Base-by-base conservation (phyloP, 2,113 vertebrate genomes). In the Dicerorhinus sumatrensis region DNA sequence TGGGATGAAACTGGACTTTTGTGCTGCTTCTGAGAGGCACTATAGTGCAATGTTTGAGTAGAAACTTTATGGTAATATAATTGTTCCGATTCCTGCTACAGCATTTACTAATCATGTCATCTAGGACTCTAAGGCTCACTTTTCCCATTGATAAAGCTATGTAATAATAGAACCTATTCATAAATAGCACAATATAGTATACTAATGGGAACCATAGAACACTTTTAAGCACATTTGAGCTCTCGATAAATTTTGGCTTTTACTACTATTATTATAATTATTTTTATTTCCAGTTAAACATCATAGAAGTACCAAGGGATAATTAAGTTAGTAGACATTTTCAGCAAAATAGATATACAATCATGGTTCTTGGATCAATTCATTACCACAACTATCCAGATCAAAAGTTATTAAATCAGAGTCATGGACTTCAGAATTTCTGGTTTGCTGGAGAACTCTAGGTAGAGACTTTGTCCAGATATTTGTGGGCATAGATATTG, bases 341-440 rank as follows among this genome's bases (percentile, higher is more conserved):
- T 79, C n/a, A 67, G 33, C 14, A 84, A 81, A 46, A 83, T 62
- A 33, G 20, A 54, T 75, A 62, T 56, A 48, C 36, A 23, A 82
- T 84, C 48, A 76, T 31, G 14, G 20, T n/a, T 36, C 58, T 75
- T 73, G 21, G n/a, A 62, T 27, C 16, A 93, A 56, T 75, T 96
- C 12, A 82, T 72, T 62, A 42, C 69, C 8, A 82, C 8, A 87
- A 36, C 33, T 72, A 87, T 6, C 9, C 36, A 93, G 9, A 82
- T 42, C 54, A 75, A 82, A 93, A 16, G 13, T 95, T 85, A 94
- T 48, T 77, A 70, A 73, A 91, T 65, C 93, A 29, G 23, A 93
- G 3, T 62, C 39, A 69, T 51, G 39, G 27, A 69, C 36, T n/a
- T 12, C 2, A 93, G 46, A 20, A 20, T 93, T 89, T 89, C 39